Evolutionary conservation across 1,140 invertebrate genomes (phyloP), one percentile per base, ranked within the genome.

Genomic region (Chironomus striatipennis): DNA sequence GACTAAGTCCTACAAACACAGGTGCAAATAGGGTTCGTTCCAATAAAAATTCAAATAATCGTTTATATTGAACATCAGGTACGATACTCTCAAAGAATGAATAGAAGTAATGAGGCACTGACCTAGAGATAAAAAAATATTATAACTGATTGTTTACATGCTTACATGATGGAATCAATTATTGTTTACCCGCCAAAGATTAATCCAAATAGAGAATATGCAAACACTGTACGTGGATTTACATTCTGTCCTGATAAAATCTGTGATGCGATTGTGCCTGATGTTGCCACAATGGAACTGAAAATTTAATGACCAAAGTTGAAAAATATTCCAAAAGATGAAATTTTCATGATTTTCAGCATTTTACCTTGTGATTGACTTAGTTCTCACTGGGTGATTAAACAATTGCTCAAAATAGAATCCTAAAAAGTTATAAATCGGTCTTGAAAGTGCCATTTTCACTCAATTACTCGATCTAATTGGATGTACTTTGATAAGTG

Each of bases 71-170:
- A 10, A 80, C 24, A 75, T 81, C 78, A n/a, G 79, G 74, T 12
- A 57, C 73, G 17, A 82, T 78, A 15, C 86, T 74, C 76, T 89
- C 88, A 65, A 90, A 77, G 17, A 85, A 84, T 75, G 84, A 82
- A 78, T 90, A 91, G 79, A 92, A 91, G 77, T 86, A 91, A 81
- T 91, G 90, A 6, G 90, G 90, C 1, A 91, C 82, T 18, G 87
- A 84, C 6, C 24, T 34, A 34, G 5, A 34, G 5, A 34, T 34
- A 34, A 34, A 34, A 2, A 34, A 34, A 34, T 34, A 34, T 34
- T 34, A 34, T 34, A 5, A 34, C 24, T 34, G 24, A 34, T 5
- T 34, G 24, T 34, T 34, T 34, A 34, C 5, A n/a, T n/a, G n/a
- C 5, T 34, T 34, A 34, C 1, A 5, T 34, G 24, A 34, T 5